A percentile compares a stretch with the other conserved stretches of the same genome.
Evolutionary conservation across 2,888 invertebrate species (phyloP).

Genomic region (Luperina nickerlii): DNA sequence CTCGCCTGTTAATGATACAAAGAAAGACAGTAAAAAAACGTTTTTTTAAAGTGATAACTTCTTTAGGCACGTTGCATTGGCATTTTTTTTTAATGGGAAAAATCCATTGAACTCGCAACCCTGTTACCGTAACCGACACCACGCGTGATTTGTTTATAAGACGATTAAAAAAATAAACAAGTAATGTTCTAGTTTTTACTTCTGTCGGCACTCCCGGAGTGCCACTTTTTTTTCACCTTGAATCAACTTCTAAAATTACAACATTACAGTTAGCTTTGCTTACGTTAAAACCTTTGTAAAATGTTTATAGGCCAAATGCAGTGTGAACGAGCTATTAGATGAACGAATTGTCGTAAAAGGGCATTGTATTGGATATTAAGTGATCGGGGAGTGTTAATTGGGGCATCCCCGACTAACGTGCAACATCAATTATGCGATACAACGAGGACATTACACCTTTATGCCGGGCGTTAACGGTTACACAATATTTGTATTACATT

Average conservation of each 20-base stretch:
- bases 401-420: conserved; percentile 68
- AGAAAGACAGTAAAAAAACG: neutral
- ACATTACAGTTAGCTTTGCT: neutral
- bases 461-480: conserved; percentile 47
- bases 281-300: conserved; percentile 8
- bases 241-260: neutral
- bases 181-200: too few species aligned
- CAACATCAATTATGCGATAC: conserved; percentile 66
- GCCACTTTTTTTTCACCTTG: neutral
- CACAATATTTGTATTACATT: conserved; percentile 62
- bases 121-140: too few species aligned
- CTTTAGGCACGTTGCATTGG: too few species aligned
- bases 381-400: conserved; percentile 77
- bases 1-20: neutral
- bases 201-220: too few species aligned
- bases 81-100: too few species aligned
- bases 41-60: too few species aligned
- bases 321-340: conserved; percentile 74
- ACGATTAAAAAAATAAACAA: too few species aligned
- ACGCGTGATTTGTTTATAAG: too few species aligned
- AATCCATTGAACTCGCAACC: too few species aligned
- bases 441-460: conserved; percentile 63
- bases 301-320: conserved; percentile 59
- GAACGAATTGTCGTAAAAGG: conserved; percentile 78
- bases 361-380: conserved; percentile 78